Conservation (phyloP, 2,113 vertebrate genomes). For the Hippocampus mohnikei region DNA sequence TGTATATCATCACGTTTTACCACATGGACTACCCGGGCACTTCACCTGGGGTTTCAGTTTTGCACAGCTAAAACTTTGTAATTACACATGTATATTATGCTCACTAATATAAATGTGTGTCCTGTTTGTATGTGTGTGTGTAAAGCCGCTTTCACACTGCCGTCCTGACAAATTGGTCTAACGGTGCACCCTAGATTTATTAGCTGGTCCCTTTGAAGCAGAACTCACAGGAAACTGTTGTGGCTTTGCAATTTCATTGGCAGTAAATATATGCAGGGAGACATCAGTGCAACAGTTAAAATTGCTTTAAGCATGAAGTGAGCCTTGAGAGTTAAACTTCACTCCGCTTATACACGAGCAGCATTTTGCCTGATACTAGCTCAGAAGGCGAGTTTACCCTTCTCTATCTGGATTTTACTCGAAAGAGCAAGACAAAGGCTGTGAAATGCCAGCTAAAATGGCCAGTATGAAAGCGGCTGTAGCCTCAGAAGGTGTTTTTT, state of each 20-base stretch:
- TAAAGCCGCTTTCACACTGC: neutral
- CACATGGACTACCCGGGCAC: slow-evolving; percentile 9
- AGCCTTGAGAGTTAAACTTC: neutral
- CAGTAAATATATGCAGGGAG: neutral
- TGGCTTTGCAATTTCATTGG: neutral
- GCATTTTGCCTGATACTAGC: neutral
- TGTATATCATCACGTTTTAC: slow-evolving; percentile 20
- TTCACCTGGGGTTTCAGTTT: slow-evolving; percentile 21
- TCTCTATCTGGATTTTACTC: neutral
- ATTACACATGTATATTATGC: neutral
- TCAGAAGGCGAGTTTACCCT: neutral
- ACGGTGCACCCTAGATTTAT: neutral
- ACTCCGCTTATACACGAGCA: neutral
- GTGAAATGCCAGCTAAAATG: neutral
- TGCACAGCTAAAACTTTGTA: slow-evolving; percentile 25
- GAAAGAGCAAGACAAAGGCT: neutral
- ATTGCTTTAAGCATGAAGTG: neutral
- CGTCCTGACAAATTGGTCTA: neutral
- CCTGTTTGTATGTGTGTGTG: slow-evolving; percentile 11
- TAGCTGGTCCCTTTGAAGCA: slow-evolving; percentile 6
- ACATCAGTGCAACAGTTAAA: too few species aligned
- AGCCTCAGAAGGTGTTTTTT: neutral
- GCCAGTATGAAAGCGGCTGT: neutral
- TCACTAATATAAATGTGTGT: slow-evolving; percentile 7
- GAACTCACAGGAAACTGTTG: neutral